A percentile compares a stretch with the other conserved stretches of the same genome.
Evolutionary conservation across 2,888 invertebrate genomes (phyloP).

Genomic region (Chrysina gloriosa): DNA sequence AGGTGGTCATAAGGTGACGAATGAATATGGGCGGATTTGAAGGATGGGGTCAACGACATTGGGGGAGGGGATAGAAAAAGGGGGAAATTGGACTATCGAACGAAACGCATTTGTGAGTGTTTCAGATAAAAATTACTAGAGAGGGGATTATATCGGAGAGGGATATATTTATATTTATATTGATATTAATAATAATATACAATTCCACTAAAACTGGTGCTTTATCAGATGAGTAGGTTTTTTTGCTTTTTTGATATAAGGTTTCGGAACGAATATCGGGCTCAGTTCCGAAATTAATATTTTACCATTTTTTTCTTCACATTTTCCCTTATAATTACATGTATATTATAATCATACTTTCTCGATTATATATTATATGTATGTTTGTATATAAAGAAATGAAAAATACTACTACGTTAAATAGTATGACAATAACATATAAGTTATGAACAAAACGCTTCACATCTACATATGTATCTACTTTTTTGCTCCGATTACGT

Average conservation of each 20-base stretch:
- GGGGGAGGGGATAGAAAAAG: no score
- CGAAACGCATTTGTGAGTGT: no score
- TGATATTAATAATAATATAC: constrained; percentile 51
- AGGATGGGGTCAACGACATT: no score
- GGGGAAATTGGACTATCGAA: no score
- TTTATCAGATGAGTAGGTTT: constrained; percentile 34
- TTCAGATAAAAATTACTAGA: no score
- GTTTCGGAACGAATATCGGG: no score
- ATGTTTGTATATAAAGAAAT: constrained; percentile 27
- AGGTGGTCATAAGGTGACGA: no score
- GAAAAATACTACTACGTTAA: constrained; percentile 52
- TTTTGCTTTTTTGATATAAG: neutral
- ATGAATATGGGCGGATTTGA: no score
- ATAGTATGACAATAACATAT: no score
- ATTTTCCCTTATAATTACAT: constrained; percentile 4
- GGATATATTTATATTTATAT: constrained; percentile 40
- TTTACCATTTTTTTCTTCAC: constrained; percentile 13
- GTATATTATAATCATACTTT: no score
- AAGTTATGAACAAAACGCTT: no score
- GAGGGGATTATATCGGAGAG: no score
- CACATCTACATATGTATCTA: neutral
- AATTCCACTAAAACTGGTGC: constrained; percentile 56
- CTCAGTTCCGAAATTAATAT: constrained; percentile 13
- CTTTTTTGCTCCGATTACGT: neutral
- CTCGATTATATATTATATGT: neutral